These are phyloP conservation scores for Girardia tigrina DNA, from an alignment of 2,888 invertebrate species.

Conservation along the genomic window DNA sequence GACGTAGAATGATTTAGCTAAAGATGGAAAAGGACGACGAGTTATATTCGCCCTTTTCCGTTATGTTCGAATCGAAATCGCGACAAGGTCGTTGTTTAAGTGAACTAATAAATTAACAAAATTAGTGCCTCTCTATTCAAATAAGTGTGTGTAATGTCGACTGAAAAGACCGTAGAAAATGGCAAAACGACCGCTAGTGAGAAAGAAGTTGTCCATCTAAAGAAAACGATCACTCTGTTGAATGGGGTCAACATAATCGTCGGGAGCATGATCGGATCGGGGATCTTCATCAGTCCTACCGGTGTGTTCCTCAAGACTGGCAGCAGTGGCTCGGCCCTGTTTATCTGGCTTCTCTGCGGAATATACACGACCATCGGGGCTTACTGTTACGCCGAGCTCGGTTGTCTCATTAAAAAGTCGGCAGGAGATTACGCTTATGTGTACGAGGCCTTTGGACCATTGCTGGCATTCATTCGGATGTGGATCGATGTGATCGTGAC, in stretches of 20 bases:
- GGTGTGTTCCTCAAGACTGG: slow-evolving; percentile 78
- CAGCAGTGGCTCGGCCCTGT: slow-evolving; percentile 75
- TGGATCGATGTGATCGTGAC: slow-evolving; percentile 99
- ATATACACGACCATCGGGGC: slow-evolving; percentile 90
- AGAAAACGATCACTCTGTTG: slow-evolving; percentile 80
- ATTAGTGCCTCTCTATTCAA: background rate
- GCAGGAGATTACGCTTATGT: slow-evolving; percentile 95
- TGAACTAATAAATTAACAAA: background rate
- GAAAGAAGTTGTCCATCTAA: slow-evolving; percentile 53
- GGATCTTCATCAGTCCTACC: slow-evolving; percentile 84
- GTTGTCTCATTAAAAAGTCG: slow-evolving; percentile 61
- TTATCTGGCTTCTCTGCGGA: slow-evolving; percentile 77
- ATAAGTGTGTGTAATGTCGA: background rate
- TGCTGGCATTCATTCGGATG: slow-evolving; percentile 80
- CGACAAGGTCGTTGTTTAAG: too few species aligned
- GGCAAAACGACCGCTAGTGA: background rate
- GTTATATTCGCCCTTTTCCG: too few species aligned
- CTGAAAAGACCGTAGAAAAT: background rate
- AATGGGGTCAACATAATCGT: slow-evolving; percentile 90
- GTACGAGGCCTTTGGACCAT: slow-evolving; percentile 93
- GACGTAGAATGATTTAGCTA: too few species aligned
- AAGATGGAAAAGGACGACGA: too few species aligned
- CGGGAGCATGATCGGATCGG: slow-evolving; percentile 87
- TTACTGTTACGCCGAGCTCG: slow-evolving; percentile 92
- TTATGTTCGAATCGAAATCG: too few species aligned